Evolutionary conservation across 92 coral and sea anemone genomes (phyloP).

Genomic region (Epizoanthus illoricatus): DNA sequence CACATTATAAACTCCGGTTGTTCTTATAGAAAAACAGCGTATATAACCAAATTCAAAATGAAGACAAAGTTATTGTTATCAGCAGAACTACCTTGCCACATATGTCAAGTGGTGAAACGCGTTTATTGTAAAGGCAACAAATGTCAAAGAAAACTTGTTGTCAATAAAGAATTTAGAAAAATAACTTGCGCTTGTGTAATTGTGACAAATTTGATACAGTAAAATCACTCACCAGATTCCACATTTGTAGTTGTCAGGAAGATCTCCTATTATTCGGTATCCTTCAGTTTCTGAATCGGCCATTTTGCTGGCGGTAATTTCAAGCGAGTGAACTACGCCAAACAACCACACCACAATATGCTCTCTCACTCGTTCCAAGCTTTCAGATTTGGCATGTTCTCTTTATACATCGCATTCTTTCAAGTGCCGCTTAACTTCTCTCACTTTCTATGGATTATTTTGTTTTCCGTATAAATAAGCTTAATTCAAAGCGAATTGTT

Average conservation of each 20-base stretch:
- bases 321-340: too few species aligned
- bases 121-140: not conserved
- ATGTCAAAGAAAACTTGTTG: not conserved
- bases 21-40: too few species aligned
- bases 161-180: not conserved
- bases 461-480: too few species aligned
- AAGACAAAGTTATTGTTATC: not conserved
- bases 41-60: too few species aligned
- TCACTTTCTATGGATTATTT: too few species aligned
- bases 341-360: not conserved
- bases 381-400: not conserved
- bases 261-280: not conserved
- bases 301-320: not conserved
- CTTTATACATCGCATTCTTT: too few species aligned
- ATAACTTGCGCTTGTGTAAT: too few species aligned
- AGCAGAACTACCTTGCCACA: not conserved
- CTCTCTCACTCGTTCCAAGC: not conserved
- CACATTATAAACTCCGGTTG: too few species aligned
- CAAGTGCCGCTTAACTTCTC: too few species aligned
- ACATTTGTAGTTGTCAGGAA: conserved; percentile 7
- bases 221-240: not conserved
- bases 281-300: conserved; percentile 1
- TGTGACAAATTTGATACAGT: not conserved
- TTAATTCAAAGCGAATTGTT: too few species aligned
- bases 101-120: too few species aligned